Evolutionary conservation across 1,140 invertebrate genomes (phyloP), one percentile per base, ranked within the genome.

Genomic region (Antheraea pernyi): DNA sequence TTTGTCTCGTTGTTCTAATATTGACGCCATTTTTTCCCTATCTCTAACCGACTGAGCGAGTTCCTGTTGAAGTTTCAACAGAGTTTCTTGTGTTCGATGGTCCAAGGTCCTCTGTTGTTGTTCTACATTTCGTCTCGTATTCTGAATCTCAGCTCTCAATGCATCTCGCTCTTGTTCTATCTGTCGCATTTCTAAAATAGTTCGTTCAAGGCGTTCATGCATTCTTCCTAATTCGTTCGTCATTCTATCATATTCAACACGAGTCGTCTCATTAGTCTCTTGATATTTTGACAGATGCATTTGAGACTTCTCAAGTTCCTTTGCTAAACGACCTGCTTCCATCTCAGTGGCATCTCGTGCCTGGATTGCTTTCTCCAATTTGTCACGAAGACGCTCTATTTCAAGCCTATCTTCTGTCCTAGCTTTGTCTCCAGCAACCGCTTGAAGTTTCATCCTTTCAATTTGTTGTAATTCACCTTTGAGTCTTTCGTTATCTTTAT

Each of bases 241-340:
- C 93, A 97, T 95, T 78, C 96, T 94, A 76, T 98, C 97, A 74
- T 97, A 96, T 81, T 98, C 97, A 76, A 97, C 96, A 77, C 96
- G 95, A 0, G 95, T 95, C 7, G 95, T 94, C 79, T 97, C 97
- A 79, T 96, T 95, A 3, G 95, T 95, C 83, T 97, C 96, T 80
- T 97, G 95, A 79, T 96, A 96, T 85, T 97, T 97, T 18, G 94
- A 94, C 63, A 97, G 92, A 85, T 97, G 95, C 89, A 96, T 94
- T 82, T 97, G 96, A 39, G 96, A 95, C 89, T 97, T 97, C 88
- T 98, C 97, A 37, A 98, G 91, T 88, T 98, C 97, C 81, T 98
- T 97, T 10, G 96, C 96, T 61, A 98, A 91, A 65, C 96, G 94
- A 75, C 96, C 96, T 60, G 97, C 95, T 89, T 98, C 97, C 80